These are phyloP conservation scores for Melitaea athalia DNA, from an alignment of 2,888 invertebrate species.

Conservation along the genomic window DNA sequence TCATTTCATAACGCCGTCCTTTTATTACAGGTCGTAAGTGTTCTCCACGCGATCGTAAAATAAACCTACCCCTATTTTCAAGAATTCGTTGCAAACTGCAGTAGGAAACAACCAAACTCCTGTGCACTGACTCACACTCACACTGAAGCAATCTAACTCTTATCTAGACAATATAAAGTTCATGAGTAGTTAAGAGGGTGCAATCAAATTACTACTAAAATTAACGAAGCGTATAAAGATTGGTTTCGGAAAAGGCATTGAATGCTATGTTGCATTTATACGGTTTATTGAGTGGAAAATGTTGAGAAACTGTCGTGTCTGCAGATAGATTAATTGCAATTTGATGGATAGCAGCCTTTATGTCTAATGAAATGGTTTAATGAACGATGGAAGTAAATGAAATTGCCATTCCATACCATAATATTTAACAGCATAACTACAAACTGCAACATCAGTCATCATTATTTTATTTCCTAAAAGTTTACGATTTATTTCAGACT, in stretches of 20 bases:
- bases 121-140: slow-evolving; percentile 16
- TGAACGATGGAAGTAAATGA: neutral
- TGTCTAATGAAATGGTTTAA: slow-evolving; percentile 12
- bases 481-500: too few species aligned
- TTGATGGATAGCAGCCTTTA: slow-evolving; percentile 18
- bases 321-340: slow-evolving; percentile 19
- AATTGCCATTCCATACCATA: neutral
- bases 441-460: neutral
- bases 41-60: slow-evolving; percentile 69
- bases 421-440: neutral
- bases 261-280: slow-evolving; percentile 48
- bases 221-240: slow-evolving; percentile 40
- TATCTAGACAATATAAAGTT: slow-evolving; percentile 31
- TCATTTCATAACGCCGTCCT: slow-evolving; percentile 37
- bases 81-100: slow-evolving; percentile 39
- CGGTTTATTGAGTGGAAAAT: slow-evolving; percentile 30
- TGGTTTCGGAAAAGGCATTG: slow-evolving; percentile 38
- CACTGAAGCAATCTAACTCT: slow-evolving; percentile 20
- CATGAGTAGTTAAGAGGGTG: slow-evolving; percentile 12
- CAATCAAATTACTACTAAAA: slow-evolving; percentile 18
- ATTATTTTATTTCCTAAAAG: too few species aligned
- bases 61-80: slow-evolving; percentile 48
- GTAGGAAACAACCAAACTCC: slow-evolving; percentile 22
- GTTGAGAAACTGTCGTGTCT: slow-evolving; percentile 21
- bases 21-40: slow-evolving; percentile 57